A percentile compares a stretch with the other conserved stretches of the same genome.
Conservation (phyloP, 2,888 invertebrate genomes). For the Elegia similella region DNA sequence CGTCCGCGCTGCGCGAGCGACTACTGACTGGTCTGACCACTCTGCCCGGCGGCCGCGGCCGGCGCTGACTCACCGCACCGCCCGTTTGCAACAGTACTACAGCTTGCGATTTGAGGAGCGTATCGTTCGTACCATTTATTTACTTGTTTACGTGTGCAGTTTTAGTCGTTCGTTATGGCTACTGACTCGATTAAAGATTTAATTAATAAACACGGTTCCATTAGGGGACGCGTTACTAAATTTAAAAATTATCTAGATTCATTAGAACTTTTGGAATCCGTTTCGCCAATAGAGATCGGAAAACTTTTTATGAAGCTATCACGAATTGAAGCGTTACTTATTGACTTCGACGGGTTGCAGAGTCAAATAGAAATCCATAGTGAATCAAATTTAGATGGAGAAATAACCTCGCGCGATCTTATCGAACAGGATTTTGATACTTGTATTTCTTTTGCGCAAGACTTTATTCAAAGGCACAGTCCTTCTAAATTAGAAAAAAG, state of each 20-base stretch:
- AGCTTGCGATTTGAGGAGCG: no score
- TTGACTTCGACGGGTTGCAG: constrained; percentile 22
- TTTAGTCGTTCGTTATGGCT: no score
- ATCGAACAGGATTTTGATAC: constrained; percentile 19
- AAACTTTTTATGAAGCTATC: constrained; percentile 17
- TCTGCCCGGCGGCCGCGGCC: no score
- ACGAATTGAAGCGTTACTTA: constrained; percentile 17
- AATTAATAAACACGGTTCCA: constrained; percentile 13
- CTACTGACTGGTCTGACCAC: no score
- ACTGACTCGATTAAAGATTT: constrained; percentile 1
- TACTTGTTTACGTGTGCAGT: no score
- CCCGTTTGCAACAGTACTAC: no score
- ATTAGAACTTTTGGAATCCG: constrained; percentile 3
- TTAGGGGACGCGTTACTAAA: constrained; percentile 19
- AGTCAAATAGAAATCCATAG: constrained; percentile 18
- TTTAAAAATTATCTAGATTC: constrained; percentile 14
- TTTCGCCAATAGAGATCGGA: constrained; percentile 15
- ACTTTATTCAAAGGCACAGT: not conserved
- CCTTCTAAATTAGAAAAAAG: no score
- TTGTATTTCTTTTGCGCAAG: constrained; percentile 17
- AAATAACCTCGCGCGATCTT: constrained; percentile 13
- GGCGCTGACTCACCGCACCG: no score
- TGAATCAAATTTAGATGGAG: not conserved
- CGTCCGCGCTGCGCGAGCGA: no score
- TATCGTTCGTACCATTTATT: no score